Evolutionary conservation across 2,888 invertebrate genomes (phyloP).

Genomic region (Caenorhabditis afra): DNA sequence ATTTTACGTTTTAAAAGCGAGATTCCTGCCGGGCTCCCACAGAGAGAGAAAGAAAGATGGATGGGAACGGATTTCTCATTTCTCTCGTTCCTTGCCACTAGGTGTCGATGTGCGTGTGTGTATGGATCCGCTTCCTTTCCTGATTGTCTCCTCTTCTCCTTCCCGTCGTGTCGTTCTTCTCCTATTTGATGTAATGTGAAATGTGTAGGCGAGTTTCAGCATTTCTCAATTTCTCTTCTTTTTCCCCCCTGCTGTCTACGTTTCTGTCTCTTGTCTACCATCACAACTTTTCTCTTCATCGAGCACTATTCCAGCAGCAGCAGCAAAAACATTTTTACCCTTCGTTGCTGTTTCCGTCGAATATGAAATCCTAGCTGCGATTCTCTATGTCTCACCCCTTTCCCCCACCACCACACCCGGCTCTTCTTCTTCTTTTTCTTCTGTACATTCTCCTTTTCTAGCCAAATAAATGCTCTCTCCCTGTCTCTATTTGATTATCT

Average conservation of each 20-base stretch:
- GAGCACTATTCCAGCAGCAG: too few species aligned
- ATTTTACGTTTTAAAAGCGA: background rate
- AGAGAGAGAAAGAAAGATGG: too few species aligned
- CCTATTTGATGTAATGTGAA: background rate
- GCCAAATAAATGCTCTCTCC: conserved; percentile 38
- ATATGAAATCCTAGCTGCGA: too few species aligned
- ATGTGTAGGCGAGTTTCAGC: background rate
- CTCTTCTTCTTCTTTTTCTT: conserved; percentile 29
- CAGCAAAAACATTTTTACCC: background rate
- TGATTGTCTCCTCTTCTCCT: background rate
- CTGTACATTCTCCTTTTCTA: conserved; percentile 23
- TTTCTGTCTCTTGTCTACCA: background rate
- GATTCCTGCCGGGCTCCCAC: too few species aligned
- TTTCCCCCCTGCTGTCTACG: background rate
- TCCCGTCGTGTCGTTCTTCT: background rate
- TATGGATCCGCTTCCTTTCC: background rate
- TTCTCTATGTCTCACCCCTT: background rate
- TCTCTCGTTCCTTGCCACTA: background rate
- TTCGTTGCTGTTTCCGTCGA: too few species aligned
- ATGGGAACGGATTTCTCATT: too few species aligned
- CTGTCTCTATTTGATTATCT: conserved; percentile 13
- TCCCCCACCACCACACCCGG: background rate
- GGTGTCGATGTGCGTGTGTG: background rate
- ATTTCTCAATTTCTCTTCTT: background rate
- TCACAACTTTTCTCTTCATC: background rate